These are phyloP conservation scores for Onychomys arenicola DNA, from an alignment of 2,797 vertebrate genomes.

Conservation along the genomic window DNA sequence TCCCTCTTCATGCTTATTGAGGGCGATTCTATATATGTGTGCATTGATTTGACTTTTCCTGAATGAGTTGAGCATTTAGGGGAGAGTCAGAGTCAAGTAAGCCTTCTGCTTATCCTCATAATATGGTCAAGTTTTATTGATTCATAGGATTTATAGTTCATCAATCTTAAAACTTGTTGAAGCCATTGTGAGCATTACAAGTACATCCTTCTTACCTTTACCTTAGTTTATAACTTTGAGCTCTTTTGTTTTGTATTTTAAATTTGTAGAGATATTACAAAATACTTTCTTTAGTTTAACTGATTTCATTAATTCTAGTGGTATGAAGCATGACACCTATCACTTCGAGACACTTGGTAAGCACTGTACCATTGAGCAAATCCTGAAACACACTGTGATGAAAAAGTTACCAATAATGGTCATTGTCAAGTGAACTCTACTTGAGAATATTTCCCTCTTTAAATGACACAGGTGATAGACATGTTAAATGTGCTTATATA, in stretches of 20 bases:
- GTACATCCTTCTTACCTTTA: not conserved
- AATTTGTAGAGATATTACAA: not conserved
- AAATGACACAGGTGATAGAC: not conserved
- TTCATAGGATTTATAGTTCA: not conserved
- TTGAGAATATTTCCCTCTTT: not conserved
- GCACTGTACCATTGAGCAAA: not conserved
- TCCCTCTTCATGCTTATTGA: not conserved
- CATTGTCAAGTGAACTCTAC: not conserved
- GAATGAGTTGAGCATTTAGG: not conserved
- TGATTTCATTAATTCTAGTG: not conserved
- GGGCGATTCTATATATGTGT: not conserved
- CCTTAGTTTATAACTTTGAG: not conserved
- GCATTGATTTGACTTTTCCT: not conserved
- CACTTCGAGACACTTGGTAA: not conserved
- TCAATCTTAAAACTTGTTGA: not conserved
- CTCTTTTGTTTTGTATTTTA: not conserved
- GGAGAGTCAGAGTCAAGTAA: not conserved
- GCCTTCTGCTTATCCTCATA: not conserved
- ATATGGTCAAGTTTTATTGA: not conserved
- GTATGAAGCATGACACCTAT: no score
- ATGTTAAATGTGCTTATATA: not conserved
- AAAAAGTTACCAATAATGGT: not conserved
- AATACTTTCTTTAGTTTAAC: not conserved
- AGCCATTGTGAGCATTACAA: not conserved
- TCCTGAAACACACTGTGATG: not conserved